Evolutionary conservation across 2,797 vertebrate genomes (phyloP).

Genomic region (Ambastaia sidthimunki): DNA sequence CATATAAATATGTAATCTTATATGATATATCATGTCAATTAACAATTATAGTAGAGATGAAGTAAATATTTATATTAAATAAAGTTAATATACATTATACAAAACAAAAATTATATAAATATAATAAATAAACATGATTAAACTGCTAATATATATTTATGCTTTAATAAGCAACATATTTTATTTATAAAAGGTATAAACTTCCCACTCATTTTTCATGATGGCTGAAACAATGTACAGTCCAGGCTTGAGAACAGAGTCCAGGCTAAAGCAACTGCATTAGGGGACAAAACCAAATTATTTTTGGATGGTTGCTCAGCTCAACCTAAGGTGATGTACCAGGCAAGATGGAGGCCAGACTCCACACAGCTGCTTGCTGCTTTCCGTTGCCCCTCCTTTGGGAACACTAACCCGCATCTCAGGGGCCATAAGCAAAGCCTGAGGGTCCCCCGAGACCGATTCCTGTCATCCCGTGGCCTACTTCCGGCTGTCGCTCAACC

Average conservation of each 20-base stretch:
- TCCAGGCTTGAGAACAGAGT: not conserved
- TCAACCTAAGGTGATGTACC: constrained; percentile 54
- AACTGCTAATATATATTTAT: not conserved
- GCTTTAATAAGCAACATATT: not conserved
- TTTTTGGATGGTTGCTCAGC: constrained; percentile 59
- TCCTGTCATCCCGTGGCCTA: constrained; percentile 27
- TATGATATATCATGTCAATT: no score
- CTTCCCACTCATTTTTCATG: constrained; percentile 7
- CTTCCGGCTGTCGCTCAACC: constrained; percentile 24
- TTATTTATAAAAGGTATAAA: not conserved
- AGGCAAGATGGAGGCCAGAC: constrained; percentile 41
- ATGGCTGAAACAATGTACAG: constrained; percentile 46
- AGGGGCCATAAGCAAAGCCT: constrained; percentile 34
- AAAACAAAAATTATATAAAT: not conserved
- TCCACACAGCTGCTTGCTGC: constrained; percentile 55
- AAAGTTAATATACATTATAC: not conserved
- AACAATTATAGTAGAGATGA: no score
- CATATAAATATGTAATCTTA: no score
- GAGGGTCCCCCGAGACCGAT: constrained; percentile 33
- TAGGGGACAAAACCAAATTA: constrained; percentile 52
- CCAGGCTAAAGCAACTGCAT: constrained; percentile 25
- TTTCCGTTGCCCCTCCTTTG: constrained; percentile 35
- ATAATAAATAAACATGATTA: not conserved
- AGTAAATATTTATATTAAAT: no score
- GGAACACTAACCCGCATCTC: constrained; percentile 54